Evolutionary conservation across 2,888 invertebrate species (phyloP), one percentile per base, ranked within the genome.

Genomic region (Stenichneumon culpator): DNA sequence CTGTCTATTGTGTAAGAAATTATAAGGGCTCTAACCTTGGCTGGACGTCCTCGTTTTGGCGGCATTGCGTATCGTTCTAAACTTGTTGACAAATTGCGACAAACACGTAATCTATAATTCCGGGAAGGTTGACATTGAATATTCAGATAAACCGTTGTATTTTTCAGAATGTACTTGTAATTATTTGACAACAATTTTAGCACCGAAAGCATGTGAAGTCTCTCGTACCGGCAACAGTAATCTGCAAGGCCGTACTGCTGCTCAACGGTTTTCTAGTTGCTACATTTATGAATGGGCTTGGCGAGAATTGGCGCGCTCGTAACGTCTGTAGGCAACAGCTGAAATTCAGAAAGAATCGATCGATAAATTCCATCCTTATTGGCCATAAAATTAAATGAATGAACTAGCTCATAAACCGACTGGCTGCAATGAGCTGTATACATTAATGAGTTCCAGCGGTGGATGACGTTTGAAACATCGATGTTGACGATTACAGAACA

Each of bases 21-120:
- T 50, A 39, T 39, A 70, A 65, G 47, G 47, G n/a, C 16, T 65
- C 87, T 89, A 91, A 92, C 92, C 91, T 91, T 92, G 72, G 89
- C 7, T 70, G 81, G 82, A 60, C 87, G 85, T 81, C 83, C 86
- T 44, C 90, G 90, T 89, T 91, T 92, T 85, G 91, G 91, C 82
- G 92, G 91, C 92, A 92, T 92, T 50, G 28, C 75, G 82, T 50
- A 74, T 39, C 4, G 32, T 67, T 36, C 50, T 9, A 47, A 32
- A 50, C 25, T 52, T 52, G 9, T 75, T 11, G 25, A 19, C 44
- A 28, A 28, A 75, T 47, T 69, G n/a, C 44, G 60, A 68, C 52
- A 52, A 73, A 72, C 39, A 70, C 36, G 79, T 28, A 16, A 28
- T 16, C 47, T 65, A 50, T 25, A 39, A 1, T 44, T 19, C 9